phyloP scores from a whole-genome alignment of 2,797 vertebrate genomes.

The Manis javanica region DNA sequence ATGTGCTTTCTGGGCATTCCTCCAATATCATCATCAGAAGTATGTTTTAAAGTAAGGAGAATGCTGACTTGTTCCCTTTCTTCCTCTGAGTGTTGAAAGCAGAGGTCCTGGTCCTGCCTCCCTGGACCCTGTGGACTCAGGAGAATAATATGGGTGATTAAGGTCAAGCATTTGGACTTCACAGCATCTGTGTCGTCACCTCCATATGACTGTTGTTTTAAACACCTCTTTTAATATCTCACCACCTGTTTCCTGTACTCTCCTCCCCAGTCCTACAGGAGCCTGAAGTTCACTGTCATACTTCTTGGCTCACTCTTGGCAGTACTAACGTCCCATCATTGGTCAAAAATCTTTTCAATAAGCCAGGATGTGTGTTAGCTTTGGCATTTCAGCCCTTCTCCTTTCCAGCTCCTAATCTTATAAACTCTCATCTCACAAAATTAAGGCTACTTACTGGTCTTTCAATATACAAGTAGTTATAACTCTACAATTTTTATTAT shows the following conservation, averaged over 20 bases:
- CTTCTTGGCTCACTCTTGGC: not conserved
- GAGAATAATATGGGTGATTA: not conserved
- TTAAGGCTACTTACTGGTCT: not conserved
- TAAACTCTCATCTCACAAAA: not conserved
- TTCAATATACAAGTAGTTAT: not conserved
- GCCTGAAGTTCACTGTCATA: not conserved
- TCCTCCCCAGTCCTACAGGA: not conserved
- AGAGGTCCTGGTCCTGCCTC: not conserved
- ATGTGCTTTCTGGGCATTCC: not conserved
- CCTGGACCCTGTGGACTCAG: not conserved
- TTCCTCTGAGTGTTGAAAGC: not conserved
- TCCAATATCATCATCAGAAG: not conserved
- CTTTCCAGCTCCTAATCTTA: not conserved
- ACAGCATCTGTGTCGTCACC: not conserved
- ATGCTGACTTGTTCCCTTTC: not conserved
- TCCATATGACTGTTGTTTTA: not conserved
- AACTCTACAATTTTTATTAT: not conserved
- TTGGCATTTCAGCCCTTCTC: not conserved
- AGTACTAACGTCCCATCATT: accelerated
- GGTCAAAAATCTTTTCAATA: not conserved
- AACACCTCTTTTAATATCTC: not conserved
- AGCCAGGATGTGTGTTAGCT: not conserved
- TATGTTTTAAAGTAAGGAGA: not conserved
- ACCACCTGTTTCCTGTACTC: not conserved
- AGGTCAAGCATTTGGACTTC: not conserved